phyloP scores from a whole-genome alignment of 2,113 vertebrate genomes.

The Equus przewalskii region DNA sequence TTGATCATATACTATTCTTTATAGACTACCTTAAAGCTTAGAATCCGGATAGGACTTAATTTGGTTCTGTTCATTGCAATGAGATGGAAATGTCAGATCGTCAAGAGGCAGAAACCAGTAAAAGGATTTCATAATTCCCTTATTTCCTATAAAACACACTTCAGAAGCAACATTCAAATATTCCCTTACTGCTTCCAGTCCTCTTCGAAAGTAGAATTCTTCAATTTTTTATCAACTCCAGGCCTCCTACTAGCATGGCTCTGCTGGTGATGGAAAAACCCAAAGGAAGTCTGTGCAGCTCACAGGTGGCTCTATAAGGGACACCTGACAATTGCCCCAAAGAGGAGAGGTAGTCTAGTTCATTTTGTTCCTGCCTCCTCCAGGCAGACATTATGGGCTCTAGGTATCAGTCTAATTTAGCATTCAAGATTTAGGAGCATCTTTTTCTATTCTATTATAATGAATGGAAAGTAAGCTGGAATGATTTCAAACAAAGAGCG shows the following conservation, averaged over 20 bases:
- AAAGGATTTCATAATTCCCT: neutral
- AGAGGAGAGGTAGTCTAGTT: neutral
- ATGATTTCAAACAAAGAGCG: neutral
- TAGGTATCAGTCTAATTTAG: neutral
- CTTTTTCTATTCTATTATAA: neutral
- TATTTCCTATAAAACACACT: neutral
- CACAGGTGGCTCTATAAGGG: neutral
- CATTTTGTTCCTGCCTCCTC: neutral
- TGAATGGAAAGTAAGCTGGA: neutral
- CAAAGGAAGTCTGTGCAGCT: neutral
- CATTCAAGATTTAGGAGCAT: neutral
- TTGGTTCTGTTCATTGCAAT: neutral
- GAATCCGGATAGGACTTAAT: neutral
- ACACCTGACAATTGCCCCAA: neutral
- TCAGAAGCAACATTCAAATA: neutral
- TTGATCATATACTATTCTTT: neutral
- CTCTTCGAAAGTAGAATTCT: neutral
- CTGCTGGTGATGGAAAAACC: neutral
- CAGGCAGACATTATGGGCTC: neutral
- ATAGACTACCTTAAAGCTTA: neutral
- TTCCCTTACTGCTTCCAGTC: neutral
- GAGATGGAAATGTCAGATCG: slow-evolving; percentile 4
- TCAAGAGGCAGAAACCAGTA: neutral
- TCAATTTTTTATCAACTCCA: neutral
- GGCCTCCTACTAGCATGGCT: neutral